Conservation (phyloP, 2,113 vertebrate genomes). For the Lasiurus cinereus region DNA sequence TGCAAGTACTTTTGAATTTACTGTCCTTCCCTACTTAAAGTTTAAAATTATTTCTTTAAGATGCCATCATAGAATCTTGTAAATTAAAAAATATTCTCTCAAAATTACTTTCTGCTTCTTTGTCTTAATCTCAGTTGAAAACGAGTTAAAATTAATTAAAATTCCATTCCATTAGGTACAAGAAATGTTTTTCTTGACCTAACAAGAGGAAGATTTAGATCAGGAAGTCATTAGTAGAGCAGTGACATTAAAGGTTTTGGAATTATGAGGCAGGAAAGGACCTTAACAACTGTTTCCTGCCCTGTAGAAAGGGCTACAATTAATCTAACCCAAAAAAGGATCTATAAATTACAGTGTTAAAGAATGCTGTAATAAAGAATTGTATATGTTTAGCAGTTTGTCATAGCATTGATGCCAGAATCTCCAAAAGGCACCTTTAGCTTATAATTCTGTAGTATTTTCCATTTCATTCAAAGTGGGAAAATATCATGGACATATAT, state of each 20-base stretch:
- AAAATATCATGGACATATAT: not conserved
- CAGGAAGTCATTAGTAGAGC: slow-evolving; percentile 33
- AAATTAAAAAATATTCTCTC: slow-evolving; percentile 51
- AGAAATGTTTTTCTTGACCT: slow-evolving; percentile 34
- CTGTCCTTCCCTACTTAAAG: not conserved
- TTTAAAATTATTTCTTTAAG: slow-evolving; percentile 42
- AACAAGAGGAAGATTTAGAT: slow-evolving; percentile 45
- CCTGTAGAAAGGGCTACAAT: not conserved
- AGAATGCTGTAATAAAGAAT: not conserved
- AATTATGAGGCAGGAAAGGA: slow-evolving; percentile 52
- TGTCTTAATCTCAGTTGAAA: slow-evolving; percentile 32
- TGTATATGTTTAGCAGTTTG: slow-evolving; percentile 26
- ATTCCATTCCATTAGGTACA: slow-evolving; percentile 38
- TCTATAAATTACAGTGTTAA: slow-evolving; percentile 38
- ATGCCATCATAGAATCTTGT: not conserved
- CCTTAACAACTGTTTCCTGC: slow-evolving; percentile 40
- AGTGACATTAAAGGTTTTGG: slow-evolving; percentile 17
- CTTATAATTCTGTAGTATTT: not conserved
- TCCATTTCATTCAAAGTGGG: slow-evolving; percentile 8
- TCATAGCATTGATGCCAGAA: not conserved
- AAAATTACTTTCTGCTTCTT: slow-evolving; percentile 26
- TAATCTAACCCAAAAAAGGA: slow-evolving; percentile 36
- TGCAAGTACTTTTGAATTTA: not conserved
- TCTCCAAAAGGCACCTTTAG: not conserved
- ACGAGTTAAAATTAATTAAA: slow-evolving; percentile 37